A percentile compares a stretch with the other conserved stretches of the same genome.
Evolutionary conservation across 2,888 invertebrate species (phyloP).

Genomic region (Eretmocerus hayati): DNA sequence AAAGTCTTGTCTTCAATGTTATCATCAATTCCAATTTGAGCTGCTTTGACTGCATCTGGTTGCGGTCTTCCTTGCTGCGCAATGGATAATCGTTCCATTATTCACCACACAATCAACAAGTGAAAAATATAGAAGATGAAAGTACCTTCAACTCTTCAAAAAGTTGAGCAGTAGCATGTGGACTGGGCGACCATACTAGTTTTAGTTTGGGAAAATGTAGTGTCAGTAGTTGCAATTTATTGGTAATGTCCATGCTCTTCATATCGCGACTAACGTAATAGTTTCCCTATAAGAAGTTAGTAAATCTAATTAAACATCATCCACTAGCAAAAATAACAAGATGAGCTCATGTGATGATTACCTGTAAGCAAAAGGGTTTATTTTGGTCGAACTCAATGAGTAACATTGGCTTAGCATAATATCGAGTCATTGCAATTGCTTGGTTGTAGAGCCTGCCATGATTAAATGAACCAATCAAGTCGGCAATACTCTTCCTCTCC

Average conservation of each 20-base stretch:
- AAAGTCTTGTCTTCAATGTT: conserved; percentile 48
- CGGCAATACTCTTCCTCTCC: conserved; percentile 93
- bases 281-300: conserved; percentile 57
- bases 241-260: conserved; percentile 70
- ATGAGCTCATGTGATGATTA: no score
- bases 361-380: conserved; percentile 84
- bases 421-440: conserved; percentile 86
- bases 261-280: conserved; percentile 73
- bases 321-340: no score
- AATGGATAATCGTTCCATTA: no score
- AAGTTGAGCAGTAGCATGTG: conserved; percentile 90
- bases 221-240: conserved; percentile 86
- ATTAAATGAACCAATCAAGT: conserved; percentile 90
- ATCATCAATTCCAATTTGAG: conserved; percentile 64
- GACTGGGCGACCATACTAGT: conserved; percentile 93
- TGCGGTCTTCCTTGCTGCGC: conserved; percentile 73
- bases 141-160: conserved; percentile 88
- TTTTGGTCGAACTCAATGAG: conserved; percentile 95
- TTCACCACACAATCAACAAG: no score
- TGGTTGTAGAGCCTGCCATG: conserved; percentile 94
- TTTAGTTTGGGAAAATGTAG: conserved; percentile 89
- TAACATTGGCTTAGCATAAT: conserved; percentile 80
- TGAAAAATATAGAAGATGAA: not conserved
- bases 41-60: conserved; percentile 67
- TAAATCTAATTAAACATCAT: no score